Evolutionary conservation across 2,888 invertebrate genomes (phyloP).

Genomic region (Drosophila affinis): DNA sequence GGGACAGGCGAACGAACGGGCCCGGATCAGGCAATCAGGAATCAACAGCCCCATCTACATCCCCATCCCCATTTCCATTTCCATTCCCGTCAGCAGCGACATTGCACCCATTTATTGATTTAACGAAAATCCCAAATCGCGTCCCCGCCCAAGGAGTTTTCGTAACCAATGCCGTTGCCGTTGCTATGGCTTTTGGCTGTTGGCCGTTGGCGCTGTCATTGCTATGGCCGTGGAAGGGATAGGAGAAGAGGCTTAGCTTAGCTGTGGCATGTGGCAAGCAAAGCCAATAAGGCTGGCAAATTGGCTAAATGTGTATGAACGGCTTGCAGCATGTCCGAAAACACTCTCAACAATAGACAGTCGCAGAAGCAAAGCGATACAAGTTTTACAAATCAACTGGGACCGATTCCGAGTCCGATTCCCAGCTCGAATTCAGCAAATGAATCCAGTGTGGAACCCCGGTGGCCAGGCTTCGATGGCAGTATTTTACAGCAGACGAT

Average conservation of each 20-base stretch:
- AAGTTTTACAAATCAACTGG: conserved; percentile 9
- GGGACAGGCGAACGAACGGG: conserved; percentile 41
- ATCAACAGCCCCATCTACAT: conserved; percentile 38
- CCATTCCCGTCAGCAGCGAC: neutral
- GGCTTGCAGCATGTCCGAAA: conserved; percentile 58
- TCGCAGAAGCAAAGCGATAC: conserved; percentile 8
- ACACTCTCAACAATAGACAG: conserved; percentile 59
- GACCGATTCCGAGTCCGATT: neutral
- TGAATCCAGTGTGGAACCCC: neutral
- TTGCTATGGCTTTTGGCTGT: neutral
- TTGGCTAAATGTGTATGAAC: conserved; percentile 68
- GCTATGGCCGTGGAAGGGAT: conserved; percentile 50
- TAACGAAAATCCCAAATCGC: conserved; percentile 47
- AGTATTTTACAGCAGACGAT: conserved; percentile 74
- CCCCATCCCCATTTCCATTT: neutral
- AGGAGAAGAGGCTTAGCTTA: conserved; percentile 58
- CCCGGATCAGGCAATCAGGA: conserved; percentile 59
- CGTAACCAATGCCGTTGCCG: neutral
- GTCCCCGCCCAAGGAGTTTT: neutral
- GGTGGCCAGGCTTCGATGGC: conserved; percentile 68
- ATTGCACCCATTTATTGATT: conserved; percentile 70
- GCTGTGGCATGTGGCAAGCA: conserved; percentile 56
- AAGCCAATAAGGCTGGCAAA: conserved; percentile 69
- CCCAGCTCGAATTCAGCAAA: neutral
- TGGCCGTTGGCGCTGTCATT: conserved; percentile 23